These are phyloP conservation scores for Anguilla rostrata DNA, from an alignment of 2,113 vertebrate genomes.

Conservation along the genomic window DNA sequence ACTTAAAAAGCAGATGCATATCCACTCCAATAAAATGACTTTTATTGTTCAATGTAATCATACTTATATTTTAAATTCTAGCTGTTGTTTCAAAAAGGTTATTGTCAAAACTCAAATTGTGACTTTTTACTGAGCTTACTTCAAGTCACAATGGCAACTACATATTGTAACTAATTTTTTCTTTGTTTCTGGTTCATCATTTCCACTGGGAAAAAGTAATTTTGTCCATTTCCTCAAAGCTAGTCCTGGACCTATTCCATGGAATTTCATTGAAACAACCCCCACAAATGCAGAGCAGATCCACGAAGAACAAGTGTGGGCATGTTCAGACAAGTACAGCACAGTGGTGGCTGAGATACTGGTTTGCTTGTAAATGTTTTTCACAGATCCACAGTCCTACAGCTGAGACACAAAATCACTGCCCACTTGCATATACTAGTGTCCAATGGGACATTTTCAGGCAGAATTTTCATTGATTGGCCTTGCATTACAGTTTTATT, in stretches of 20 bases:
- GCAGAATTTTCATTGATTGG: not conserved
- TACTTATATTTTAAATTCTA: no score
- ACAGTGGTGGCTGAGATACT: not conserved
- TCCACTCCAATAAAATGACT: no score
- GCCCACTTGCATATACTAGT: not conserved
- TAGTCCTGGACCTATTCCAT: conserved; percentile 12
- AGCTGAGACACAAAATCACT: conserved; percentile 5
- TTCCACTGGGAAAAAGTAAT: conserved; percentile 3
- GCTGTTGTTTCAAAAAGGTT: no score
- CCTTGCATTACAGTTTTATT: not conserved
- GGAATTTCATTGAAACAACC: not conserved
- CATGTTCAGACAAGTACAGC: conserved; percentile 22
- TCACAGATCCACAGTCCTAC: conserved; percentile 8
- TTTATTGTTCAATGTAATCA: no score
- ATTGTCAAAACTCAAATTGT: not conserved
- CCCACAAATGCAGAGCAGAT: not conserved
- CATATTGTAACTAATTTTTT: not conserved
- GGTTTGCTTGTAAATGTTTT: conserved; percentile 10
- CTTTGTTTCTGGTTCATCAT: conserved; percentile 10
- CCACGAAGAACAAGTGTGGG: not conserved
- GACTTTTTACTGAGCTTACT: not conserved
- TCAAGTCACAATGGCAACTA: not conserved
- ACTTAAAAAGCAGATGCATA: not conserved
- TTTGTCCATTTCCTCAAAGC: conserved; percentile 8
- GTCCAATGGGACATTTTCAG: not conserved